phyloP scores from a whole-genome alignment of 2,113 vertebrate species.

The Dipodomys ordii region DNA sequence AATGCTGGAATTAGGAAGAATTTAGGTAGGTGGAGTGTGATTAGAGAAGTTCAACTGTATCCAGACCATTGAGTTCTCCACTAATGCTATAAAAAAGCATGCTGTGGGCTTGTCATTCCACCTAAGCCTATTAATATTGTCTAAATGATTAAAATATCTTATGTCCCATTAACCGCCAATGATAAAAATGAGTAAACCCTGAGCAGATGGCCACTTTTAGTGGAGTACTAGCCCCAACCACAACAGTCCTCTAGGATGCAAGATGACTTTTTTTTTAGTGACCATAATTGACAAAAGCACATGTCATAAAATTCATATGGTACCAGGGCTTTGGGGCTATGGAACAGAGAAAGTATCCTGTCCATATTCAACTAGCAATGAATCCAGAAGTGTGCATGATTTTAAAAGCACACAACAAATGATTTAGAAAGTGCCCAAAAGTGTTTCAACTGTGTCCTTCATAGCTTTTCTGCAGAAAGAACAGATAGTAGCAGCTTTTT shows the following conservation, averaged over 20 bases:
- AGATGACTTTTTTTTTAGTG: constrained; percentile 52
- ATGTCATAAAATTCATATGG: constrained; percentile 45
- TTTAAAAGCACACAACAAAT: constrained; percentile 18
- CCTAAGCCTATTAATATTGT: constrained; percentile 68
- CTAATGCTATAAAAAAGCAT: constrained; percentile 51
- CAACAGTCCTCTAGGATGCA: constrained; percentile 16
- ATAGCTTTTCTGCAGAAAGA: constrained; percentile 11
- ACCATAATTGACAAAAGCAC: constrained; percentile 38
- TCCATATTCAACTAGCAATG: constrained; percentile 34
- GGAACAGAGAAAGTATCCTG: constrained; percentile 54
- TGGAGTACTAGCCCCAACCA: constrained; percentile 42
- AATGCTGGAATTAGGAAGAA: constrained; percentile 39
- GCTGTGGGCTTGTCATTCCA: constrained; percentile 53
- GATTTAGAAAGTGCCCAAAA: constrained; percentile 39
- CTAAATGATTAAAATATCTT: constrained; percentile 51
- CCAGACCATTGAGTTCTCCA: constrained; percentile 59
- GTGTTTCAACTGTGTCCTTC: constrained; percentile 38
- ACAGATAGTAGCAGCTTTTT: not conserved
- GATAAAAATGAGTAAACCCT: constrained; percentile 59
- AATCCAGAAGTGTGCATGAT: constrained; percentile 35
- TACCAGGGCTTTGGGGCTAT: constrained; percentile 22
- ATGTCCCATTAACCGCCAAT: constrained; percentile 55
- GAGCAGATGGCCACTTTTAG: constrained; percentile 59
- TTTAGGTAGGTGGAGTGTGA: constrained; percentile 51
- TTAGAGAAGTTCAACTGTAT: constrained; percentile 60